phyloP scores from a whole-genome alignment of 2,113 vertebrate species.

The Ophiodon elongatus region DNA sequence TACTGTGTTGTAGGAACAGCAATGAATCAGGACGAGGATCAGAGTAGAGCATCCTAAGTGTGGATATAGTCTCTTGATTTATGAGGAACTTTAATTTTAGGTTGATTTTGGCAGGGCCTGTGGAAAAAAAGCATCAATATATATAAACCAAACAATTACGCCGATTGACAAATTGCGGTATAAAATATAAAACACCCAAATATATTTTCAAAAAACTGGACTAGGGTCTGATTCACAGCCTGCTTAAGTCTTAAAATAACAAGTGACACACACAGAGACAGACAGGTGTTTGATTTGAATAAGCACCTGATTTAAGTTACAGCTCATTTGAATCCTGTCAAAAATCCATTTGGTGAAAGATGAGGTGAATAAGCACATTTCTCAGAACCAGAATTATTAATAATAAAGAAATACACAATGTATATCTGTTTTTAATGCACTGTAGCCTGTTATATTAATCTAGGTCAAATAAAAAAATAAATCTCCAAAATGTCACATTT shows the following conservation, averaged over 20 bases:
- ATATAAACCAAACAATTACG: too few species aligned
- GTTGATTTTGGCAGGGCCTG: too few species aligned
- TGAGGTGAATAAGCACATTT: neutral
- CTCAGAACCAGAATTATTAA: neutral
- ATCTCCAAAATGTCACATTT: too few species aligned
- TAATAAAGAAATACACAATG: neutral
- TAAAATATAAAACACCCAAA: neutral
- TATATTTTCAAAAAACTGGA: neutral
- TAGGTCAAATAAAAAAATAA: too few species aligned
- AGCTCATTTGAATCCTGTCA: constrained; percentile 17
- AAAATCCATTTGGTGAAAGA: neutral
- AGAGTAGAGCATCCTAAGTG: neutral
- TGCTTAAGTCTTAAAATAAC: neutral
- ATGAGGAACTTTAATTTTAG: too few species aligned
- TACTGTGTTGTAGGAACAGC: neutral
- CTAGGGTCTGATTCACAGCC: neutral
- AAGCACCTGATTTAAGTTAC: constrained; percentile 4
- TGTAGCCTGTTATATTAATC: neutral
- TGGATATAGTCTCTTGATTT: neutral
- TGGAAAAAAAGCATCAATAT: too few species aligned
- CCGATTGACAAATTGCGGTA: too few species aligned
- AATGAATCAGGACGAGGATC: neutral
- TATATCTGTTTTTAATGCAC: neutral
- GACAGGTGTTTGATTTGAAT: constrained; percentile 19
- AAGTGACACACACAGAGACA: neutral